phyloP scores from a whole-genome alignment of 1,140 invertebrate species.

The Leptestheria dahalacensis region DNA sequence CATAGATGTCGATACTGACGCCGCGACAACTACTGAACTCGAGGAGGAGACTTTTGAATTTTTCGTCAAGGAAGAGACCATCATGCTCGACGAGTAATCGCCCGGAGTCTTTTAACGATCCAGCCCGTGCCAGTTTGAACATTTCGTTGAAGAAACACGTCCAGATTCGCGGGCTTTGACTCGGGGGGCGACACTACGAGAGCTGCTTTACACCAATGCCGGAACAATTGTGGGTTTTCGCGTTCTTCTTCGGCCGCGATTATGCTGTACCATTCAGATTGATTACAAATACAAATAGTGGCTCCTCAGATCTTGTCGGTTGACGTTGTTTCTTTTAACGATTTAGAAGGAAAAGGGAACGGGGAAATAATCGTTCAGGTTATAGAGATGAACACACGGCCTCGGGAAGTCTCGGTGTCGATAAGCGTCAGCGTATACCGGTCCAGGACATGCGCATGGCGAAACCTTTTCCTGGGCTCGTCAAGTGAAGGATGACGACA shows the following conservation, averaged over 20 bases:
- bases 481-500: neutral
- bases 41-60: constrained; percentile 94
- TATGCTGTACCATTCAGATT: constrained; percentile 10
- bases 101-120: neutral
- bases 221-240: constrained; percentile 5
- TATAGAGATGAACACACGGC: no score
- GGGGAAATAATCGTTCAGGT: no score
- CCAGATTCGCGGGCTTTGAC: neutral
- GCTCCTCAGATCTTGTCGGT: neutral
- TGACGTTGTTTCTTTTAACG: no score
- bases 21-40: constrained; percentile 71
- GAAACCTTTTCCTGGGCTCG: neutral
- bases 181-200: neutral
- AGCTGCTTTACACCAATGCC: neutral
- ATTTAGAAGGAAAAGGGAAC: no score
- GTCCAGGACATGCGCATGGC: neutral
- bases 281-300: neutral
- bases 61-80: constrained; percentile 90
- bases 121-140: neutral
- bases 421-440: no score
- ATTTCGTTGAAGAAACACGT: no score
- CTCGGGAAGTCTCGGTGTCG: no score
- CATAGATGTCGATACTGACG: constrained; percentile 83
- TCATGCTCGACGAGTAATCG: constrained; percentile 44
- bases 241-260: neutral